Evolutionary conservation across 2,888 invertebrate genomes (phyloP), one percentile per base, ranked within the genome.

Genomic region (Elgonia sp.): DNA sequence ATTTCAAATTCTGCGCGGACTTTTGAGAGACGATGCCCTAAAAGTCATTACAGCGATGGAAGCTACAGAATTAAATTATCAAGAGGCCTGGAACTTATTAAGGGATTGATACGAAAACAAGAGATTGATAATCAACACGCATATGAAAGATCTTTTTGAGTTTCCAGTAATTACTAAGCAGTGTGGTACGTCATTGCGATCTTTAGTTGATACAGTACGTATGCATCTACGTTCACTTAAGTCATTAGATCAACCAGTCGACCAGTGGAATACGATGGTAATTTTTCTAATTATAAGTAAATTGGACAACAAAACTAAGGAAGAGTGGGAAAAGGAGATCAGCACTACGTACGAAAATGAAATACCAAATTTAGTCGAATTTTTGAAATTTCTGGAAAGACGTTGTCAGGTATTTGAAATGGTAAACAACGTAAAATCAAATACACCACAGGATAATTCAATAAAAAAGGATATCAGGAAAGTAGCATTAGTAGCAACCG

Each of bases 381-480:
- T 50, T 50, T 16, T 50, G 14, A 50, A 18, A 9, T 79, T 79
- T 21, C 16, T 69, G 14, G 79, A 79, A 79, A 37, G 18, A 67
- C n/a, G 79, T 14, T 80, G 69, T 37, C 29, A 18, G 0, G 60
- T 46, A 8, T 18, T 53, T n/a, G 76, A 77, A 53, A 77, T 69
- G 67, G 50, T 50, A 10, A n/a, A 79, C 21, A 12, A 16, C 40
- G 42, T 67, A 46, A 46, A 62, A 40, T 8, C 16, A 8, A 14
- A 18, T 8, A 67, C 18, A 8, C n/a, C 40, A 4, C 14, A 20
- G 10, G 10, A 2, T 14, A 50, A 10, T 9, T 7, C 42, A 42
- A 12, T 62, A n/a, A n/a, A n/a, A n/a, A 62, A 20, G 29, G n/a
- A 18, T 2, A 18, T 20, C 4, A 75, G 50, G 60, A 73, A 60